A percentile compares a stretch with the other conserved stretches of the same genome.
These are phyloP conservation scores for Varanus komodoensis DNA, from an alignment of 2,113 vertebrate genomes.

Conservation along the genomic window DNA sequence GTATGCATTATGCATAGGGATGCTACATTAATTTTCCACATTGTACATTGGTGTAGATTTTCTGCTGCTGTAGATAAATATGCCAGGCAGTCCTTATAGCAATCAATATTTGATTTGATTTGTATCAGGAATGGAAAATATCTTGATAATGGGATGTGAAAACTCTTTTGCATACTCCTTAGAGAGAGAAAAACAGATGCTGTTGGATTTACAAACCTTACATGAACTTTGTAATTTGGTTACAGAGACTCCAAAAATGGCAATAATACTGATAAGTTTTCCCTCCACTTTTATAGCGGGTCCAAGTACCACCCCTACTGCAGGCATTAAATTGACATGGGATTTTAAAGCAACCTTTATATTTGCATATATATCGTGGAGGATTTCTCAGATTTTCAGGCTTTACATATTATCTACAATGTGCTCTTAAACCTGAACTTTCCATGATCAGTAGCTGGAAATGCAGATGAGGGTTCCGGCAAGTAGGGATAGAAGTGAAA, in stretches of 20 bases:
- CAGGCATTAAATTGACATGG: not conserved
- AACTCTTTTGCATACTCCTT: not conserved
- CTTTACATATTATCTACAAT: not conserved
- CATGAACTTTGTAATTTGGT: not conserved
- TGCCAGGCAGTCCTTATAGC: not conserved
- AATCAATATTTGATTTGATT: not conserved
- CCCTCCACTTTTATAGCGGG: not conserved
- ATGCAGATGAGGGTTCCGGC: not conserved
- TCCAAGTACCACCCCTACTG: not conserved
- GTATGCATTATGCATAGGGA: not conserved
- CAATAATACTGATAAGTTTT: not conserved
- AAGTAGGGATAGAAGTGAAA: not conserved
- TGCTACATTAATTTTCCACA: accelerated
- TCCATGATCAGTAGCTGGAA: not conserved
- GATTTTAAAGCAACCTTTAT: not conserved
- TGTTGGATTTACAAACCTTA: not conserved
- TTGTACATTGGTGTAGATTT: not conserved
- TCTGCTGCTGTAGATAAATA: not conserved
- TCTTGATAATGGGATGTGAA: not conserved
- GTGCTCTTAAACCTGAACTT: not conserved
- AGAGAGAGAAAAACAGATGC: not conserved
- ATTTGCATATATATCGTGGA: not conserved
- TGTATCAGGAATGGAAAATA: not conserved
- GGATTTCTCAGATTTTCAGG: not conserved
- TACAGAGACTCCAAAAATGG: not conserved